Evolutionary conservation across 2,113 vertebrate species (phyloP).

Genomic region (Hydrochoerus hydrochaeris): DNA sequence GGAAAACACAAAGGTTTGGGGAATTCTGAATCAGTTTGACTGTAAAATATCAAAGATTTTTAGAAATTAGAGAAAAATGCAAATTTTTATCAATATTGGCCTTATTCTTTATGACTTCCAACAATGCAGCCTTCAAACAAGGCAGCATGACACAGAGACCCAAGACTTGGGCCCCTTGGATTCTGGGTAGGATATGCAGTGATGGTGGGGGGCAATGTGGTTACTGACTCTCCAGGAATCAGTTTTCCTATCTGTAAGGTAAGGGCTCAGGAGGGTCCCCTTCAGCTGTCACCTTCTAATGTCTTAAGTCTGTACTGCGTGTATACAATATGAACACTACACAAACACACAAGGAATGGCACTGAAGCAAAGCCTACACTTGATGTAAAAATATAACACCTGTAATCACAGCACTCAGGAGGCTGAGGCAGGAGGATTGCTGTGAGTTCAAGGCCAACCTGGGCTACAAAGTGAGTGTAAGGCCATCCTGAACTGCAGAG

Average conservation of each 20-base stretch:
- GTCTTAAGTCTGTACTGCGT: background rate
- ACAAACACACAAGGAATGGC: background rate
- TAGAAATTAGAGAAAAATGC: slow-evolving; percentile 33
- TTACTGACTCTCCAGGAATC: background rate
- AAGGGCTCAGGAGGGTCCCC: background rate
- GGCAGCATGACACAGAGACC: background rate
- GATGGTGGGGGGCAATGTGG: background rate
- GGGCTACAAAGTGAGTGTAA: background rate
- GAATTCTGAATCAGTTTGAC: slow-evolving; percentile 74
- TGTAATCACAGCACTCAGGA: background rate
- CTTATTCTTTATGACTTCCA: background rate
- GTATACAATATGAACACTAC: background rate
- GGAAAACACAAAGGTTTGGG: slow-evolving; percentile 70
- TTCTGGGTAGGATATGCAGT: background rate
- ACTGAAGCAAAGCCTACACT: slow-evolving; percentile 34
- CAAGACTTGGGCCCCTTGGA: background rate
- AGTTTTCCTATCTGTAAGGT: background rate
- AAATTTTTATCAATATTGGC: background rate
- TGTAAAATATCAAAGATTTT: slow-evolving; percentile 70
- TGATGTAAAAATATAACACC: background rate
- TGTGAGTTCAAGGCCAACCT: background rate
- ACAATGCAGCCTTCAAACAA: background rate
- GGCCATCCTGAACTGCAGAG: background rate
- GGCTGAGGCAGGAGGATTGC: background rate
- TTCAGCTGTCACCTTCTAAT: background rate